These are phyloP conservation scores for Nymphalis io DNA, from an alignment of 1,140 invertebrate genomes.

Conservation along the genomic window DNA sequence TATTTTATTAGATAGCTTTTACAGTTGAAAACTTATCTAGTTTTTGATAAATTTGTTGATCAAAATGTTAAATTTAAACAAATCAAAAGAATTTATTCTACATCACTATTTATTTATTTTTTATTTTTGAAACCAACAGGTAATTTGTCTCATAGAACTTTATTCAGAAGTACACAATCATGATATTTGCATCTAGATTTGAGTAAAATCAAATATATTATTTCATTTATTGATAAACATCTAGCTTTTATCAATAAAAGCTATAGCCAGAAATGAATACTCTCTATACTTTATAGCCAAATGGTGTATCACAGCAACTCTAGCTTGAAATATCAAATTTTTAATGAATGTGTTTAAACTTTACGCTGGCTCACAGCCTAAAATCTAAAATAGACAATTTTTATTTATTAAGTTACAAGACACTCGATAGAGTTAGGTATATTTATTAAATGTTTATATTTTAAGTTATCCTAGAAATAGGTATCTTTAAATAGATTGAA, in stretches of 20 bases:
- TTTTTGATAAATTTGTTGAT: slow-evolving; percentile 15
- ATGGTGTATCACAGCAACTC: slow-evolving; percentile 79
- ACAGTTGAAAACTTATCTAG: slow-evolving; percentile 54
- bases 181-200: neutral
- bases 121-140: neutral
- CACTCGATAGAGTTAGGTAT: slow-evolving; percentile 51
- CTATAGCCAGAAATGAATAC: slow-evolving; percentile 41
- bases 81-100: slow-evolving; percentile 7
- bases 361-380: slow-evolving; percentile 74
- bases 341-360: slow-evolving; percentile 63
- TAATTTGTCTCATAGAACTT: neutral
- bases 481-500: slow-evolving; percentile 56
- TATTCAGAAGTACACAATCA: neutral
- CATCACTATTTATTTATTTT: neutral
- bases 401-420: slow-evolving; percentile 60
- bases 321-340: slow-evolving; percentile 76
- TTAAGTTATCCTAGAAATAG: slow-evolving; percentile 37
- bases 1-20: slow-evolving; percentile 68
- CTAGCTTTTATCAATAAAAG: slow-evolving; percentile 30
- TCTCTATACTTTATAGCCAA: slow-evolving; percentile 72
- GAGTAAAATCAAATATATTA: neutral
- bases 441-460: slow-evolving; percentile 41
- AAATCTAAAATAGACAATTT: slow-evolving; percentile 70
- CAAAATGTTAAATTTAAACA: slow-evolving; percentile 14
- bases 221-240: slow-evolving; percentile 2